Conservation (phyloP, 2,888 invertebrate species). For the Chorisops tibialis region DNA sequence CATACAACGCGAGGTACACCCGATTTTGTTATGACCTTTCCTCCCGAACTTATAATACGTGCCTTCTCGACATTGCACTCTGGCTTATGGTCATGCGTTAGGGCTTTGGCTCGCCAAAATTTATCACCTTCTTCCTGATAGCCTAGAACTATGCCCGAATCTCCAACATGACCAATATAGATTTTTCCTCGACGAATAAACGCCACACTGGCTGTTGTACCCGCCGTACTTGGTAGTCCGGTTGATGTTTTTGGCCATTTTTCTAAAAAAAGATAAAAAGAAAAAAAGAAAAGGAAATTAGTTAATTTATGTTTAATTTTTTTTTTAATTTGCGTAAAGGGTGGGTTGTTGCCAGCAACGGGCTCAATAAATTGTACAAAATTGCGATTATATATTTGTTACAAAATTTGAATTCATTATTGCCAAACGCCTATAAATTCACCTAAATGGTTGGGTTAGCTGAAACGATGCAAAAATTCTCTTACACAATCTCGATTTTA, state of each 20-base stretch:
- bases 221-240: slow-evolving; percentile 93
- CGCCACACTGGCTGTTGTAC: slow-evolving; percentile 94
- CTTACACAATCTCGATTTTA: too few relatives aligned
- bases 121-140: slow-evolving; percentile 69
- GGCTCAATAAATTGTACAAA: too few relatives aligned
- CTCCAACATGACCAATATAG: slow-evolving; percentile 98
- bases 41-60: slow-evolving; percentile 77
- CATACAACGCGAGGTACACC: slow-evolving; percentile 96
- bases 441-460: too few relatives aligned
- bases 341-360: too few relatives aligned
- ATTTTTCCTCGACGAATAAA: slow-evolving; percentile 92
- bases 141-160: slow-evolving; percentile 90
- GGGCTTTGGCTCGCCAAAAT: slow-evolving; percentile 74
- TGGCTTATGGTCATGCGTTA: slow-evolving; percentile 95
- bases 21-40: slow-evolving; percentile 71
- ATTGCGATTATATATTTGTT: too few relatives aligned
- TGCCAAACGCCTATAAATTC: too few relatives aligned
- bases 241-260: slow-evolving; percentile 96
- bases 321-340: too few relatives aligned
- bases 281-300: slow-evolving; percentile 31
- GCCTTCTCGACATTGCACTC: slow-evolving; percentile 79
- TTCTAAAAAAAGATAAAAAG: too few relatives aligned
- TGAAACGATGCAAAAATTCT: too few relatives aligned
- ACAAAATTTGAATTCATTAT: too few relatives aligned
- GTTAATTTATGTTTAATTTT: not conserved